Base-by-base conservation (phyloP, 2,797 vertebrate genomes). In the Limosa lapponica region DNA sequence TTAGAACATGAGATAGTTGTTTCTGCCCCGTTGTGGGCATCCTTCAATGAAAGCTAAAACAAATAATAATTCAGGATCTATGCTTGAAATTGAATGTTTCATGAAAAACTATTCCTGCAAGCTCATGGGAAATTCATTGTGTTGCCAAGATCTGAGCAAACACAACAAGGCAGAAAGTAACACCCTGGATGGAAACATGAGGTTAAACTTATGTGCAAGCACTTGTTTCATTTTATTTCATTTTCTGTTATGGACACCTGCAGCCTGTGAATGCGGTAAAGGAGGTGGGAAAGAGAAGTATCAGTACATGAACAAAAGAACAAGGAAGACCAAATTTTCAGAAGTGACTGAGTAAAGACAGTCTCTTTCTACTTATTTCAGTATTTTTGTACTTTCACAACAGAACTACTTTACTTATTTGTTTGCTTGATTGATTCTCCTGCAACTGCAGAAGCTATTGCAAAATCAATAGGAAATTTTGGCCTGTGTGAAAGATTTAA, bases 401-500 rank as follows among this genome's bases (percentile, higher is more conserved):
- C 13, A 46, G 36, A 95, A 27, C 20, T 79, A 36, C n/a, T 82
- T 67, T n/a, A 39, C 30, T 86, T 77, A 70, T 70, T 92, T 89
- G 20, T 83, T 84, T 93, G 22, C 48, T 58, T 90, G 91, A 77
- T 70, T 83, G n/a, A 78, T 95, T 90, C 22, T 64, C 13, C 39
- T 81, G 37, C 18, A 75, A 82, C 52, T 61, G 34, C 22, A 52
- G 37, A 78, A 67, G 20, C 19, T 83, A 81, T 67, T 95, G 44
- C 37, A 93, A 94, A 96, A 93, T 89, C 93, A 95, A 58, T 73
- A 82, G 30, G 24, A 95, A 87, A 87, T 73, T 84, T 82, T 67
- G 28, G 43, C 28, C 28, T 67, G 8, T 37, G 10, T 82, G 62
- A 75, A 78, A 62, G 61, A 36, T 78, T 78, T 92, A 61, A 28